phyloP scores from a whole-genome alignment of 2,888 invertebrate genomes.

The Agonum fuliginosum region DNA sequence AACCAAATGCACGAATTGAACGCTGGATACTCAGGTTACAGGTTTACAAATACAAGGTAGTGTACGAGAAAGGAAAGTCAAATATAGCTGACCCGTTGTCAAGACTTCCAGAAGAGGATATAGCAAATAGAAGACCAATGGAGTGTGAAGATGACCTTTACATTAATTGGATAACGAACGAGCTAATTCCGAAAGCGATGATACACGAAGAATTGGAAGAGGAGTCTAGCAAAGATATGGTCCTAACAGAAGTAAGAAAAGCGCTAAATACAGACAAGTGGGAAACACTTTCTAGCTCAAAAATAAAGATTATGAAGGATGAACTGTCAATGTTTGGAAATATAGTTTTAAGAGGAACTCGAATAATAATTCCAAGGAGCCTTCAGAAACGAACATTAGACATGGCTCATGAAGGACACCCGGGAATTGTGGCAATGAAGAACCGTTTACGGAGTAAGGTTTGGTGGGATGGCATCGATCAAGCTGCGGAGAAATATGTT shows the following conservation, averaged over 20 bases:
- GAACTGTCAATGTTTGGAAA: slow-evolving; percentile 57
- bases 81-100: slow-evolving; percentile 67
- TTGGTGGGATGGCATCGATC: slow-evolving; percentile 68
- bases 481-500: slow-evolving; percentile 62
- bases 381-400: slow-evolving; percentile 62
- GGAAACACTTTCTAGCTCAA: slow-evolving; percentile 12
- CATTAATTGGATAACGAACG: neutral
- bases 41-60: slow-evolving; percentile 65
- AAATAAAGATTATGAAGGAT: neutral
- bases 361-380: slow-evolving; percentile 62
- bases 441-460: slow-evolving; percentile 66
- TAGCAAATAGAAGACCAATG: neutral
- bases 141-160: neutral
- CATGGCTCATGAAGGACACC: slow-evolving; percentile 67
- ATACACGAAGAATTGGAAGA: slow-evolving; percentile 37
- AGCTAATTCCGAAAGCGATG: neutral
- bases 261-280: slow-evolving; percentile 1
- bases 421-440: slow-evolving; percentile 66
- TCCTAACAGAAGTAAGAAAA: slow-evolving; percentile 15
- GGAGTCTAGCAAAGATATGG: slow-evolving; percentile 46
- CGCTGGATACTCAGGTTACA: slow-evolving; percentile 68
- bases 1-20: slow-evolving; percentile 67
- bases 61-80: slow-evolving; percentile 65
- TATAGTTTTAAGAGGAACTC: slow-evolving; percentile 62
- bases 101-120: slow-evolving; percentile 41